Evolutionary conservation across 2,113 vertebrate species (phyloP).

Genomic region (Ursus arctos): DNA sequence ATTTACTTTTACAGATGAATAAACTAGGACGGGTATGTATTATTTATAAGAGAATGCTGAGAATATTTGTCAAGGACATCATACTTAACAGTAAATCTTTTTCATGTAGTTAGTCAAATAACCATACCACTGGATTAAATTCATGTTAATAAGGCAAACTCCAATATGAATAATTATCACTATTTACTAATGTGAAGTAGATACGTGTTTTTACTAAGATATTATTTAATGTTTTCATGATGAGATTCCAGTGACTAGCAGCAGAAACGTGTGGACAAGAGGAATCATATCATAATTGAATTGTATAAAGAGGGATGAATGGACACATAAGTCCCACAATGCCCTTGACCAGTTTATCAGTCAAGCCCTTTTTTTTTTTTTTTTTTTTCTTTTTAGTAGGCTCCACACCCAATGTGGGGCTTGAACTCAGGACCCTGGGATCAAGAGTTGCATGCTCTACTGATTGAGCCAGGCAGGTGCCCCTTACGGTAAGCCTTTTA

Average conservation of each 20-base stretch:
- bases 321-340: background rate
- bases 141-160: constrained; percentile 25
- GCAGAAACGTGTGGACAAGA: background rate
- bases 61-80: background rate
- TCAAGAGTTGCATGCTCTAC: background rate
- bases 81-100: background rate
- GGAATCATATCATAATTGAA: background rate
- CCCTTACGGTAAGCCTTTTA: background rate
- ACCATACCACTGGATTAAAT: background rate
- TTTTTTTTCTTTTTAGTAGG: background rate
- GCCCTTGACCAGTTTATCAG: background rate
- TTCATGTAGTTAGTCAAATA: background rate
- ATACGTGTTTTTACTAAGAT: background rate
- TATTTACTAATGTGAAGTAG: background rate
- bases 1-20: constrained; percentile 14
- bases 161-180: background rate
- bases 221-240: background rate
- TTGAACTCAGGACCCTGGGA: background rate
- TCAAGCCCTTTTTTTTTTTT: background rate
- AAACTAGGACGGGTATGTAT: background rate
- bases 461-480: background rate
- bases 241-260: background rate
- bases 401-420: background rate
- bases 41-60: constrained; percentile 41
- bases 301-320: background rate